Percentiles rank a stretch among this genome's conserved stretches.
Evolutionary conservation across 1,140 invertebrate genomes (phyloP).

Genomic region (Drosophila ercepeae): DNA sequence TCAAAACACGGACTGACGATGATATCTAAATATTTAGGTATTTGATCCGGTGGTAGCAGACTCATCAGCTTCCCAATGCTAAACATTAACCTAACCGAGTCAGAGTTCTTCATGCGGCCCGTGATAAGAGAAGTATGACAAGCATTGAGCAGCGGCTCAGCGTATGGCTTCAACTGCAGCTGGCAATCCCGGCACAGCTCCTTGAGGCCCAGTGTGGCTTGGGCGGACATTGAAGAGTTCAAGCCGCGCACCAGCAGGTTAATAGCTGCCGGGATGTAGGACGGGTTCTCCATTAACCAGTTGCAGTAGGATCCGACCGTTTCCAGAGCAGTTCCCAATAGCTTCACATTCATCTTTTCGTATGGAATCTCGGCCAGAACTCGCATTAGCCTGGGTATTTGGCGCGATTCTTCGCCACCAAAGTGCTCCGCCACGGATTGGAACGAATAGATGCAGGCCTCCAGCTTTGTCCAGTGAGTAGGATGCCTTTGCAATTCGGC

Average conservation of each 20-base stretch:
- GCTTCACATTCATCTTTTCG: constrained; percentile 85
- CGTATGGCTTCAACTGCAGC: constrained; percentile 88
- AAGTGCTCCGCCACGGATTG: constrained; percentile 91
- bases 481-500: constrained; percentile 83
- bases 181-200: constrained; percentile 93
- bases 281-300: constrained; percentile 90
- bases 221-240: constrained; percentile 88
- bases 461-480: constrained; percentile 84
- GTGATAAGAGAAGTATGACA: constrained; percentile 85
- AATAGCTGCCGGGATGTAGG: constrained; percentile 84
- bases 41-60: constrained; percentile 86
- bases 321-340: constrained; percentile 89
- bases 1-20: constrained; percentile 88
- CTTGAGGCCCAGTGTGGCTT: constrained; percentile 94
- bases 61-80: constrained; percentile 91
- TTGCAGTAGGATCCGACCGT: constrained; percentile 92
- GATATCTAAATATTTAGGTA: constrained; percentile 88
- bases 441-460: constrained; percentile 93
- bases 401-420: constrained; percentile 86
- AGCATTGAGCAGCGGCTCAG: constrained; percentile 88
- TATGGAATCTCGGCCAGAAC: constrained; percentile 89
- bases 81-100: constrained; percentile 90
- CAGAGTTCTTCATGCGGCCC: constrained; percentile 86
- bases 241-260: constrained; percentile 89
- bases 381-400: constrained; percentile 88